A percentile compares a stretch with the other conserved stretches of the same genome.
These are phyloP conservation scores for Erpobdella octoculata DNA, from an alignment of 2,888 invertebrate species.

Conservation along the genomic window DNA sequence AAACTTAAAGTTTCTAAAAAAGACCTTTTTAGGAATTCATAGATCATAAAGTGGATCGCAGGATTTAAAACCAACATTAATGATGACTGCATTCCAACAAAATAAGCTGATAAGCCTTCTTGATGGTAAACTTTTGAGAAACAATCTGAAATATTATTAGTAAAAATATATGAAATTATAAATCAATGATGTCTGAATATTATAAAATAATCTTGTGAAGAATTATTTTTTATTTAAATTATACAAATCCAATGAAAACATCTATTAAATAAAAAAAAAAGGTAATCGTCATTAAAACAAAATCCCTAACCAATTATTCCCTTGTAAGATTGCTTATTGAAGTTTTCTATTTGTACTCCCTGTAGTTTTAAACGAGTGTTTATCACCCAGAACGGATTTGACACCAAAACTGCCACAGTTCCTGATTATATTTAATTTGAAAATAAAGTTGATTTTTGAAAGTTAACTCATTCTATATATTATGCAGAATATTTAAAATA, in stretches of 20 bases:
- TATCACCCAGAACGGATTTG: constrained; percentile 85
- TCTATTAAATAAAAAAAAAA: not conserved
- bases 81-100: constrained; percentile 77
- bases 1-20: constrained; percentile 49
- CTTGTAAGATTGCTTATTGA: not conserved
- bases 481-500: not conserved
- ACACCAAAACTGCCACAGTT: constrained; percentile 72
- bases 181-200: not conserved
- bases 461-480: not conserved
- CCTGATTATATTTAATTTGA: constrained; percentile 57
- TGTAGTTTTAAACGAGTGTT: constrained; percentile 79
- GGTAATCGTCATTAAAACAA: not conserved
- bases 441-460: not conserved
- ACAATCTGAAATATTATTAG: constrained; percentile 23
- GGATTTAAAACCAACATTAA: constrained; percentile 79
- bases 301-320: constrained; percentile 16
- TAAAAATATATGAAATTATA: not conserved
- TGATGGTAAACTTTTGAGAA: constrained; percentile 39
- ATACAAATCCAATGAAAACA: too few relatives aligned
- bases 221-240: not conserved
- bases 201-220: not conserved
- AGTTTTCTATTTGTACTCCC: constrained; percentile 50
- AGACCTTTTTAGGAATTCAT: constrained; percentile 73
- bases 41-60: constrained; percentile 83
- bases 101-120: constrained; percentile 69